phyloP scores from a whole-genome alignment of 2,888 invertebrate genomes.

The Priocnemis perturbator region DNA sequence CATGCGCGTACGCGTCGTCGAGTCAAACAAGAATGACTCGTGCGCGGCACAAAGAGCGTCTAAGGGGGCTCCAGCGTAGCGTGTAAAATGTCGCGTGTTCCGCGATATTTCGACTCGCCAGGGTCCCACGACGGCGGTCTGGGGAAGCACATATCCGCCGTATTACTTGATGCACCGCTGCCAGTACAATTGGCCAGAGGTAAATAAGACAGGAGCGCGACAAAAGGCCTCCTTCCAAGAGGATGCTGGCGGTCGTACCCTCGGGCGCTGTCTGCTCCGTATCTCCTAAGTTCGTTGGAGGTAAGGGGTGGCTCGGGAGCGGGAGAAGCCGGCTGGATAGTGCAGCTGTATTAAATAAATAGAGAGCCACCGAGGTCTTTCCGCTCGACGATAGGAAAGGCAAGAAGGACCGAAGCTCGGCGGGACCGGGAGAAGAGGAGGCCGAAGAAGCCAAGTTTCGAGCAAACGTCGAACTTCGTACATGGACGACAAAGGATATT shows the following conservation, averaged over 20 bases:
- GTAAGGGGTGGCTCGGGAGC: conserved; percentile 12
- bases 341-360: conserved; percentile 60
- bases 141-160: conserved; percentile 24
- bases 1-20: not conserved
- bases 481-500: conserved; percentile 23
- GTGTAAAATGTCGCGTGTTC: conserved; percentile 40
- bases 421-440: conserved; percentile 11
- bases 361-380: conserved; percentile 36
- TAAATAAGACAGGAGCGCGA: conserved; percentile 66
- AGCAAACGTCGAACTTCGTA: conserved; percentile 19
- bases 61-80: conserved; percentile 23
- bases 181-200: conserved; percentile 61
- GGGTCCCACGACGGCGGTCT: conserved; percentile 16
- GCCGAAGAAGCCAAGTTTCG: conserved; percentile 25
- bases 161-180: conserved; percentile 49
- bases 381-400: conserved; percentile 30
- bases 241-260: conserved; percentile 52
- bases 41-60: not conserved
- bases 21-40: conserved; percentile 1
- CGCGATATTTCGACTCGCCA: conserved; percentile 29
- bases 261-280: conserved; percentile 58
- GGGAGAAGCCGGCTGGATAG: conserved; percentile 22
- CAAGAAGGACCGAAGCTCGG: conserved; percentile 24
- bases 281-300: conserved; percentile 42
- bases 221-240: conserved; percentile 56